Conservation (phyloP, 2,888 invertebrate genomes). For the Margaritifera margaritifera region DNA sequence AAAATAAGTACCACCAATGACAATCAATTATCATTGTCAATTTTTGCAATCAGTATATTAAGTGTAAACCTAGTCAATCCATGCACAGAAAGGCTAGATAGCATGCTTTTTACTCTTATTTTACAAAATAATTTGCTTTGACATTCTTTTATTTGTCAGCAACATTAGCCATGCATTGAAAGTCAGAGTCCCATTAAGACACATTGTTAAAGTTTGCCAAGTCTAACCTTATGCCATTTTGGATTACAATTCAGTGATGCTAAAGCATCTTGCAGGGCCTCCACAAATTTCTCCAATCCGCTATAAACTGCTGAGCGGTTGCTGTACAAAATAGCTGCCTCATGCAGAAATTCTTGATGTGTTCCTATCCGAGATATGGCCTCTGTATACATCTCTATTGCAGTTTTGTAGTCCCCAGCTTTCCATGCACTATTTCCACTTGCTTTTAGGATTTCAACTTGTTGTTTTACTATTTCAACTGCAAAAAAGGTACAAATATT, state of each 20-base stretch:
- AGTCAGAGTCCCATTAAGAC: no score
- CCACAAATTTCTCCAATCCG: slow-evolving; percentile 19
- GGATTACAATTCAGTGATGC: slow-evolving; percentile 34
- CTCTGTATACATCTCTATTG: slow-evolving; percentile 36
- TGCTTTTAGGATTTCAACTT: slow-evolving; percentile 32
- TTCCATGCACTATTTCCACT: slow-evolving; percentile 38
- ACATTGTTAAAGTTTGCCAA: no score
- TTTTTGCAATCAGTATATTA: no score
- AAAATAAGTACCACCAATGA: no score
- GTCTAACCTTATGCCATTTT: slow-evolving; percentile 39
- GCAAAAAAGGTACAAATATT: slow-evolving; percentile 2
- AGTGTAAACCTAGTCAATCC: no score
- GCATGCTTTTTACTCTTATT: no score
- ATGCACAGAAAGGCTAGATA: no score
- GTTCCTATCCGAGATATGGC: slow-evolving; percentile 32
- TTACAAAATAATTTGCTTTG: no score
- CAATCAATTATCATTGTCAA: no score
- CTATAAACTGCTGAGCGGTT: slow-evolving; percentile 42
- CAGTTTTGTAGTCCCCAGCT: slow-evolving; percentile 23
- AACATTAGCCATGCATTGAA: no score
- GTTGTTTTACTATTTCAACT: slow-evolving; percentile 35
- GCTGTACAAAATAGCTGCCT: slow-evolving; percentile 43
- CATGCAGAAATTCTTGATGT: slow-evolving; percentile 29
- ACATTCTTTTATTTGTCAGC: no score
- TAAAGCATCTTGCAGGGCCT: slow-evolving; percentile 35